A percentile compares a stretch with the other conserved stretches of the same genome.
Conservation (phyloP, 37 sponge, comb jelly and placozoan genomes). For the Aphrocallistes beatrix region DNA sequence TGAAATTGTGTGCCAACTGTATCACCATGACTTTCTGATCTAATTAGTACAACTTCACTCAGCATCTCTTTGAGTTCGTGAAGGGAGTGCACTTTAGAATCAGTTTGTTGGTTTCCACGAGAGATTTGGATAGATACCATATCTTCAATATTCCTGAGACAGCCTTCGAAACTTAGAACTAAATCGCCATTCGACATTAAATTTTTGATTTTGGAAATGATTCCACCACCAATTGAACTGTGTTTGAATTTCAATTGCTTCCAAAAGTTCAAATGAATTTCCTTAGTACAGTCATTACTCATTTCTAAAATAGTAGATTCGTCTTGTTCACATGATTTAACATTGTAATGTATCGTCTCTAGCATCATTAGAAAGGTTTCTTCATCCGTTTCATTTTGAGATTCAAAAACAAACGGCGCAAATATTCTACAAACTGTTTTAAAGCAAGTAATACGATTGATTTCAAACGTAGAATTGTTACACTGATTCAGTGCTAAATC, state of each 20-base stretch:
- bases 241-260: not conserved
- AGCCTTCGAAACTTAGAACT: not conserved
- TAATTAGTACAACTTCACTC: not conserved
- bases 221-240: not conserved
- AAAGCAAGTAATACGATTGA: constrained; percentile 2
- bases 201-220: not conserved
- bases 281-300: not conserved
- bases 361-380: not conserved
- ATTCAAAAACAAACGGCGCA: not conserved
- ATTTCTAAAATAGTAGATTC: not conserved
- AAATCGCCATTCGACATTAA: not conserved
- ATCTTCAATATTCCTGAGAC: not conserved
- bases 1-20: not conserved
- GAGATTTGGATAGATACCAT: not conserved
- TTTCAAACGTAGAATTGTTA: not conserved
- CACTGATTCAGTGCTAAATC: not conserved
- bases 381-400: not conserved
- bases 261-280: not conserved
- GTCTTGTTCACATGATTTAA: not conserved
- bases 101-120: too few relatives aligned
- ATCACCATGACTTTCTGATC: not conserved
- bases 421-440: not conserved
- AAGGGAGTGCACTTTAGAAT: too few relatives aligned
- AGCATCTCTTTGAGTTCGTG: not conserved
- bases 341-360: too few relatives aligned